A percentile compares a stretch with the other conserved stretches of the same genome.
Evolutionary conservation across 2,113 vertebrate genomes (phyloP).

Genomic region (Oryzias melastigma): DNA sequence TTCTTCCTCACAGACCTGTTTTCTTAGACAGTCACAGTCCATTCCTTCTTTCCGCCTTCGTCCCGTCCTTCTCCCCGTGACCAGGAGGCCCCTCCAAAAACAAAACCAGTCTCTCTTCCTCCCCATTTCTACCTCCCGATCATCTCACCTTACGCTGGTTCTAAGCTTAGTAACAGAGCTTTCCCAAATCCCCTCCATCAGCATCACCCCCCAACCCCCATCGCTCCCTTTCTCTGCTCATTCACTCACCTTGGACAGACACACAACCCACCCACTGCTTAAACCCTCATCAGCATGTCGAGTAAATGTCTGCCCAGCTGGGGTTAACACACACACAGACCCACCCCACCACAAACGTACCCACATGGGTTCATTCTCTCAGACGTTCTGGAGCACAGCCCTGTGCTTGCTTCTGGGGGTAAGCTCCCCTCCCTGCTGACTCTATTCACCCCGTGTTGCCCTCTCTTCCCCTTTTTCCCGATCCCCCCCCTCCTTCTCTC

Average conservation of each 20-base stretch:
- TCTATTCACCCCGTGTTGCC: conserved; percentile 14
- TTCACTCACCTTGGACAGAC: conserved; percentile 78
- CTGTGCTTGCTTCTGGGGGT: conserved; percentile 74
- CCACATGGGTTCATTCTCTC: conserved; percentile 29
- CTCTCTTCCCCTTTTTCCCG: not conserved
- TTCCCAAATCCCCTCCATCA: conserved; percentile 31
- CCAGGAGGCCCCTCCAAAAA: conserved; percentile 62
- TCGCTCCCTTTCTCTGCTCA: conserved; percentile 61
- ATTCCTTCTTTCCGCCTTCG: conserved; percentile 64
- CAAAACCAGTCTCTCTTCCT: conserved; percentile 48
- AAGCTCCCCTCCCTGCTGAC: conserved; percentile 54
- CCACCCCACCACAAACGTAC: conserved; percentile 18
- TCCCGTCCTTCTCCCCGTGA: conserved; percentile 62
- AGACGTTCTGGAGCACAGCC: conserved; percentile 58
- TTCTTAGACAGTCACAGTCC: conserved; percentile 81
- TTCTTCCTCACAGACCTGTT: conserved; percentile 73
- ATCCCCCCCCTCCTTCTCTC: conserved; percentile 54
- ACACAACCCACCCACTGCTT: conserved; percentile 81
- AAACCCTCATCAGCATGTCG: conserved; percentile 85
- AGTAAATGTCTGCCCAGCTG: conserved; percentile 84
- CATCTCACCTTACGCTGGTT: conserved; percentile 77
- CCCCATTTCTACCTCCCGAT: conserved; percentile 65
- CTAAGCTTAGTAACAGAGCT: conserved; percentile 78
- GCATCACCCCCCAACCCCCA: conserved; percentile 50
- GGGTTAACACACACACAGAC: conserved; percentile 69